phyloP scores from a whole-genome alignment of 2,888 invertebrate species.

The Hirtodrosophila duncani region DNA sequence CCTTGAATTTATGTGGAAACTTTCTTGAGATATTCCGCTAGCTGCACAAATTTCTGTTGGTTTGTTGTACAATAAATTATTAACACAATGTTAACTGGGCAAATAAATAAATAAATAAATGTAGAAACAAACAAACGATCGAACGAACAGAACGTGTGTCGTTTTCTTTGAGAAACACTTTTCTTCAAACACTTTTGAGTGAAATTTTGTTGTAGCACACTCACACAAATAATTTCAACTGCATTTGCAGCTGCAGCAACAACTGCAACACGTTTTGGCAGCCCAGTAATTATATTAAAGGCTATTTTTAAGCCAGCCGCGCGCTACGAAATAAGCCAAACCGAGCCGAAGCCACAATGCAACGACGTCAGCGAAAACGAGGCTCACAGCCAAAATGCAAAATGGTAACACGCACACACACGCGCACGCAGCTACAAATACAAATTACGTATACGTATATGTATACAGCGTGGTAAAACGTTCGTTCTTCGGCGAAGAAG shows the following conservation, averaged over 20 bases:
- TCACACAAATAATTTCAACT: conserved; percentile 13
- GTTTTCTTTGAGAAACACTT: conserved; percentile 9
- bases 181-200: conserved; percentile 12
- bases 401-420: conserved; percentile 37
- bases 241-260: conserved; percentile 20
- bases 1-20: conserved; percentile 27
- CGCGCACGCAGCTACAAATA: conserved; percentile 5
- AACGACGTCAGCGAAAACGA: conserved; percentile 29
- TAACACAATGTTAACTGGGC: conserved; percentile 62
- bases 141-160: conserved; percentile 14
- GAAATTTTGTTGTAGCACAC: conserved; percentile 18
- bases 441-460: not conserved
- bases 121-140: conserved; percentile 1
- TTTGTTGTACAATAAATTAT: conserved; percentile 52
- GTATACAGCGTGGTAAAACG: conserved; percentile 52
- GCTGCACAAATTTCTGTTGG: conserved; percentile 56
- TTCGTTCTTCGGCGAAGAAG: conserved; percentile 62
- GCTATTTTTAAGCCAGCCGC: conserved; percentile 16
- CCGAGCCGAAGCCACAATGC: conserved; percentile 19
- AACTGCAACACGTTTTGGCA: conserved; percentile 31
- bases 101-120: conserved; percentile 30
- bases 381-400: conserved; percentile 40
- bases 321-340: conserved; percentile 22
- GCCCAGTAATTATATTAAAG: conserved; percentile 50
- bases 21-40: conserved; percentile 48